phyloP scores from a whole-genome alignment of 2,888 invertebrate genomes.

The Dryocosmus kuriphilus region DNA sequence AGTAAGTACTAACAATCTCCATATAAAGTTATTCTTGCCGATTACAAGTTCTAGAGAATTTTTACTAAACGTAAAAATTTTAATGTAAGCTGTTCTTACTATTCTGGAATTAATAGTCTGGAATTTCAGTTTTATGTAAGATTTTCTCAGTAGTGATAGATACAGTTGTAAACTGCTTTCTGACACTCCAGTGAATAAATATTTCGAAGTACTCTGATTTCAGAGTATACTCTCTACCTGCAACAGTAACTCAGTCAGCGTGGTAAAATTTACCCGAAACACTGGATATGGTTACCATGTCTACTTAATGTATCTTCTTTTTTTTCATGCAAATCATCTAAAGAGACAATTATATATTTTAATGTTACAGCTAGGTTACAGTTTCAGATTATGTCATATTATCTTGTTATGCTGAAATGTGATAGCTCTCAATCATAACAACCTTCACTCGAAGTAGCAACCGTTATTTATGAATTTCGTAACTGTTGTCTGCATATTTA shows the following conservation, averaged over 20 bases:
- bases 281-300: background rate
- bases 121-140: background rate
- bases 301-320: background rate
- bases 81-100: background rate
- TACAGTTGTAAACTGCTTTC: conserved; percentile 6
- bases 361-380: background rate
- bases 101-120: background rate
- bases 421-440: conserved; percentile 13
- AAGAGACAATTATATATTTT: background rate
- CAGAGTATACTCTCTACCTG: no score
- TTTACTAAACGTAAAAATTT: background rate
- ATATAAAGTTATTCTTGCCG: background rate
- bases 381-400: conserved; percentile 18
- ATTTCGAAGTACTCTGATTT: background rate
- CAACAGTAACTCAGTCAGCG: no score
- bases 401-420: background rate
- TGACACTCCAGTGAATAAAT: background rate
- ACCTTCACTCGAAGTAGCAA: conserved; percentile 5
- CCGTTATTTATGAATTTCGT: conserved; percentile 30
- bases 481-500: conserved; percentile 20
- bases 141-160: background rate
- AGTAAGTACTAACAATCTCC: background rate
- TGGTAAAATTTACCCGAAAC: no score
- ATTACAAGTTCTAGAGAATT: background rate
- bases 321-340: background rate